Evolutionary conservation across 2,113 vertebrate species (phyloP), one percentile per base, ranked within the genome.

Genomic region (Entelurus aequoreus): DNA sequence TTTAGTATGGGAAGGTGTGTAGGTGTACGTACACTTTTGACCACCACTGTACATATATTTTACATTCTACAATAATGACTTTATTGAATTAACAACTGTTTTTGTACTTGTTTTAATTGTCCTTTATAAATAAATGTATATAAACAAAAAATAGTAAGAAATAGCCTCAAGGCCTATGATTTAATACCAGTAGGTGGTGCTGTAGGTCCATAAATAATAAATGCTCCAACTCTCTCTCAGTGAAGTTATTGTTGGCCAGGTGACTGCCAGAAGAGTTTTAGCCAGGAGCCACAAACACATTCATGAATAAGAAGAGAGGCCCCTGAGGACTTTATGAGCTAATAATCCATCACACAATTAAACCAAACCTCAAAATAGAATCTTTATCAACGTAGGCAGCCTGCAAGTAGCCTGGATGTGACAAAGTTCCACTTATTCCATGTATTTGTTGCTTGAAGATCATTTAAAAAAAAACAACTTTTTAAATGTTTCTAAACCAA

Each of bases 141-240:
- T n/a, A n/a, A n/a, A n/a, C n/a, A n/a, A n/a, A n/a, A n/a, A n/a
- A n/a, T n/a, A n/a, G n/a, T n/a, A n/a, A n/a, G n/a, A n/a, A n/a
- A n/a, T n/a, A 9, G 54, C n/a, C 15, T 16, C 8, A 8, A 57
- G 11, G 40, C 15, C 14, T 55, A 14, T 12, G 5, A 19, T 51
- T 5, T 47, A 21, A 4, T 5, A 6, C 74, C 84, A 87, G 73
- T 71, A 84, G 83, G 67, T 60, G 80, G 79, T 1, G 77, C 69
- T 83, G 69, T 54, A 37, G 64, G 36, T 63, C 49, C 21, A 69
- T 9, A n/a, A 59, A 57, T 1, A 16, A 16, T 19, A 15, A 50
- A 49, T 60, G 42, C n/a, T 5, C 13, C 62, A 47, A 19, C 9
- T 61, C 60, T 63, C 21, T 49, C 64, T 42, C 54, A 60, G 1